A percentile compares a stretch with the other conserved stretches of the same genome.
These are phyloP conservation scores for Nineta flava DNA, from an alignment of 2,888 invertebrate species.

Conservation along the genomic window DNA sequence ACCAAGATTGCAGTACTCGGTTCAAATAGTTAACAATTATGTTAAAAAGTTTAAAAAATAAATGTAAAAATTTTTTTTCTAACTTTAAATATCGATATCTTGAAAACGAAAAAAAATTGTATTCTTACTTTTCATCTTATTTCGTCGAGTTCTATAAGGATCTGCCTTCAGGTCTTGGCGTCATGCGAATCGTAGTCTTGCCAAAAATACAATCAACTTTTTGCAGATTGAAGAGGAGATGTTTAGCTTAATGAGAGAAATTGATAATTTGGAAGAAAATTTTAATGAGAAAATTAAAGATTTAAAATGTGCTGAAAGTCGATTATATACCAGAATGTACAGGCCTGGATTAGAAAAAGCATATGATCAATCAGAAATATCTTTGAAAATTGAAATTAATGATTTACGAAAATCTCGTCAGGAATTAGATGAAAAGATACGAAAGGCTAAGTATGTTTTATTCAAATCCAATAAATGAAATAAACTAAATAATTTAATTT, in stretches of 20 bases:
- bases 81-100: too few species aligned
- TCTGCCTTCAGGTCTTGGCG: too few species aligned
- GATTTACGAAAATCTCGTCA: constrained; percentile 50
- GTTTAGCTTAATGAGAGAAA: constrained; percentile 60
- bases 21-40: too few species aligned
- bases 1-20: too few species aligned
- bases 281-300: constrained; percentile 60
- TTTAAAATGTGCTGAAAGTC: constrained; percentile 72
- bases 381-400: constrained; percentile 55
- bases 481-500: background rate
- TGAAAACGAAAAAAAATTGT: too few species aligned
- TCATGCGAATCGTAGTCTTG: too few species aligned
- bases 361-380: constrained; percentile 54
- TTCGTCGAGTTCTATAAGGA: too few species aligned
- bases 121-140: too few species aligned
- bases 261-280: constrained; percentile 57
- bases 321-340: constrained; percentile 69
- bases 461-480: background rate
- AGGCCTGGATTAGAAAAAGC: constrained; percentile 64
- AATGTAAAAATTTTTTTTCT: too few species aligned
- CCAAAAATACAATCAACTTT: too few species aligned
- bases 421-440: constrained; percentile 46
- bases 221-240: constrained; percentile 65
- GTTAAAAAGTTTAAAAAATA: too few species aligned
- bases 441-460: constrained; percentile 46